Conservation (phyloP, 2,888 invertebrate species). For the Ptilodon capucinus region DNA sequence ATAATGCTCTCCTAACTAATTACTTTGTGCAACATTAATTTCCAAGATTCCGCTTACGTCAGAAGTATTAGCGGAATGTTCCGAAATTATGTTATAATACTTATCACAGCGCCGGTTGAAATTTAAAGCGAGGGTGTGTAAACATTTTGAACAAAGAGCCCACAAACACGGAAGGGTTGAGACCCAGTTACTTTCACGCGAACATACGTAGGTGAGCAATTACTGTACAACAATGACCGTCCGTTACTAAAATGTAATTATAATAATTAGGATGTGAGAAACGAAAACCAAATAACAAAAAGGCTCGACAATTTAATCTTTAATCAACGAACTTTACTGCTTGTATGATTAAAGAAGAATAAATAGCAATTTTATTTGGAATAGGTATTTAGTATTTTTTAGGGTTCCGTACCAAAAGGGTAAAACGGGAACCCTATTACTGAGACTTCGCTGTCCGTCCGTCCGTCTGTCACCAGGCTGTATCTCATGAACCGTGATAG, state of each 20-base stretch:
- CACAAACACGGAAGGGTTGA: conserved; percentile 3
- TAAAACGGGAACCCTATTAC: too few relatives aligned
- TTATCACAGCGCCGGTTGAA: conserved; percentile 11
- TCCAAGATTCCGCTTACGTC: conserved; percentile 22
- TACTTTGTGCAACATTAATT: conserved; percentile 38
- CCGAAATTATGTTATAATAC: conserved; percentile 27
- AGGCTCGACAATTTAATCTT: too few relatives aligned
- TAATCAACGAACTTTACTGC: too few relatives aligned
- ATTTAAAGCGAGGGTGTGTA: conserved; percentile 18
- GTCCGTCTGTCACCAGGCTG: too few relatives aligned
- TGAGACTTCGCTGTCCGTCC: too few relatives aligned
- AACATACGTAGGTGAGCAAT: conserved; percentile 11
- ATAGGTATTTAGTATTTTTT: too few relatives aligned
- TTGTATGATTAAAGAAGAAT: too few relatives aligned
- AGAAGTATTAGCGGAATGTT: conserved; percentile 26
- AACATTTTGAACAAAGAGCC: conserved; percentile 22
- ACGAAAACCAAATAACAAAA: background rate
- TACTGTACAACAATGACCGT: conserved; percentile 15
- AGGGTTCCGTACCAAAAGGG: too few relatives aligned
- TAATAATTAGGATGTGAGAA: conserved; percentile 6
- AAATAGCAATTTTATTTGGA: too few relatives aligned
- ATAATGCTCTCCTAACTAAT: conserved; percentile 36
- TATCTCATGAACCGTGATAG: too few relatives aligned
- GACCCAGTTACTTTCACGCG: conserved; percentile 9
- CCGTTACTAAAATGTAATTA: conserved; percentile 8